phyloP scores from a whole-genome alignment of 1,140 invertebrate species.

The Apis cerana region DNA sequence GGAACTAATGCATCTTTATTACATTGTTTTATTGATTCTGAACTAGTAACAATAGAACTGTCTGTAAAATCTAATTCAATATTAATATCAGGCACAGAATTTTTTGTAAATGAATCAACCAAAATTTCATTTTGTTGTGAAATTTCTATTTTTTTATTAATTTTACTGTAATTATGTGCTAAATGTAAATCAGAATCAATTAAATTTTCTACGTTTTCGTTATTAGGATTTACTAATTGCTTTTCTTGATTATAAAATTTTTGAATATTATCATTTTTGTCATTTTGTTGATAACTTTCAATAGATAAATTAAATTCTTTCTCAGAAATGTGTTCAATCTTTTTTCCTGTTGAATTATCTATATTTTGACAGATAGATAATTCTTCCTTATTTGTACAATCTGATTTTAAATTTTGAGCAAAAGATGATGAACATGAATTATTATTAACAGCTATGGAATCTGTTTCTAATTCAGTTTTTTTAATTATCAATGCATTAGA shows the following conservation, averaged over 20 bases:
- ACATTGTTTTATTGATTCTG: conserved; percentile 37
- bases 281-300: conserved; percentile 53
- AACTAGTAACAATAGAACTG: conserved; percentile 50
- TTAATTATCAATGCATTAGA: background rate
- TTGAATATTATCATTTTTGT: conserved; percentile 49
- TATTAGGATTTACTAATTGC: conserved; percentile 46
- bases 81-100: conserved; percentile 37
- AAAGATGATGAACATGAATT: conserved; percentile 29
- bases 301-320: conserved; percentile 26
- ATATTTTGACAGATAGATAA: conserved; percentile 22
- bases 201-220: conserved; percentile 33
- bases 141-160: conserved; percentile 31
- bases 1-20: conserved; percentile 56
- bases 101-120: conserved; percentile 39
- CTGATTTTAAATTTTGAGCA: conserved; percentile 14
- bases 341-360: conserved; percentile 21
- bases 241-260: conserved; percentile 53
- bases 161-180: conserved; percentile 42
- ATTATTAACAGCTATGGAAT: conserved; percentile 15
- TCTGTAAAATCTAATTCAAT: conserved; percentile 45
- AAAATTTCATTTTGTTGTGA: conserved; percentile 47
- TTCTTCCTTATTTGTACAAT: background rate
- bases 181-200: conserved; percentile 47
- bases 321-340: background rate
- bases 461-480: conserved; percentile 16